Evolutionary conservation across 2,888 invertebrate species (phyloP), one percentile per base, ranked within the genome.

Genomic region (Platerodrilus igneus): DNA sequence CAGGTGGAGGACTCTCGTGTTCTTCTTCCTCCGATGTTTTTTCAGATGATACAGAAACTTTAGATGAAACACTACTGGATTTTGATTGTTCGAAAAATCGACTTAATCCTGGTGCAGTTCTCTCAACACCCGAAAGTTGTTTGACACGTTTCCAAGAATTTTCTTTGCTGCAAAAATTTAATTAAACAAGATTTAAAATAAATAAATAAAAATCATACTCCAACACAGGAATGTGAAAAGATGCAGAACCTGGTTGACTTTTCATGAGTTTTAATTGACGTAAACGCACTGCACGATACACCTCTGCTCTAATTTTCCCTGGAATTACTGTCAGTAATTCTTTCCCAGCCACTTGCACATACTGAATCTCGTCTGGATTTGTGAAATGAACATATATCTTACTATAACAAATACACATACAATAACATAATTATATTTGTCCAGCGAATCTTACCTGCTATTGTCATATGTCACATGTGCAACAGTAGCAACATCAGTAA

Each of bases 281-380:
- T 60, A 83, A 74, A 63, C 85, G 82, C 0, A 90, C 57, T 0
- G 86, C 81, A 54, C 83, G 80, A 63, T 85, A 88, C 0, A 90
- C 80, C n/a, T 81, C 76, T 11, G 76, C 66, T 7, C 74, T 67
- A 17, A 85, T 78, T 63, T 76, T 76, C 0, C 83, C 83, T 0
- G 76, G 74, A 22, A 76, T 67, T n/a, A 59, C 50, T 0, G 77
- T 65, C 57, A 75, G 51, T 66, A 67, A 50, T 57, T 66, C 47
- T 52, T 67, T 21, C 48, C 66, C 54, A 51, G 65, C 49, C 35
- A 55, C 56, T 49, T 37, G 54, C 10, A 47, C 53, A 37, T 48
- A 56, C 14, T 64, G 64, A 1, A 46, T 40, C 14, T 62, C 51
- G 7, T 62, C 60, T 3, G 64, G 64, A 19, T 71, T 71, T 28